Evolutionary conservation across 1,140 invertebrate species (phyloP), one percentile per base, ranked within the genome.

Genomic region (Drepana arcuata): DNA sequence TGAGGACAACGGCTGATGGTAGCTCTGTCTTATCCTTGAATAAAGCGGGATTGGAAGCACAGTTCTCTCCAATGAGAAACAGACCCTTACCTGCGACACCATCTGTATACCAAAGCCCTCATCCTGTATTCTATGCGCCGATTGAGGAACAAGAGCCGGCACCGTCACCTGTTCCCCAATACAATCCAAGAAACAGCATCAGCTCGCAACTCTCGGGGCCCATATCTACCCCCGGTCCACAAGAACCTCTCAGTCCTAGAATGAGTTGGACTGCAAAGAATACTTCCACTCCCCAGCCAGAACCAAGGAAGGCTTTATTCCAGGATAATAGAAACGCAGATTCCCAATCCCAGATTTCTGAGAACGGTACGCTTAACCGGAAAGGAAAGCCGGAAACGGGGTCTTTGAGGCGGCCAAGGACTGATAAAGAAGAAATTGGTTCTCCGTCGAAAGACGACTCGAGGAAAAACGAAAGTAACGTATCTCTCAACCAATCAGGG

Each of bases 1-100:
- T 90, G 1, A 84, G 93, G 29, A 94, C 91, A 1, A 95, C 93
- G n/a, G 93, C 92, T 0, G 91, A 93, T 44, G 93, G 93, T 4
- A 94, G 92, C 52, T 94, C 92, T 0, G 88, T 88, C 1, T 72
- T 92, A 2, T 93, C 92, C 28, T 66, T 95, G 29, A 91, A 92
- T 59, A 91, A 91, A 63, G 80, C 51, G 38, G 71, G 70, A 14
- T 54, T 70, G 14, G 84, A 84, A 63, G 78, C 58, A 48, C 70
- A 62, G 34, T 86, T 84, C 9, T 77, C 85, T 1, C 86, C 85
- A 0, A 88, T 88, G 86, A 80, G 85, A 16, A 86, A 86, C 41
- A 73, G 86, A 24, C 86, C 86, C 0, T 71, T 88, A n/a, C 88
- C 89, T 9, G 86, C 86, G 2, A 86, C 84, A 10, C 86, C 86